Base-by-base conservation (phyloP, 2,797 vertebrate species). In the Pseudotriccus pelzelni region DNA sequence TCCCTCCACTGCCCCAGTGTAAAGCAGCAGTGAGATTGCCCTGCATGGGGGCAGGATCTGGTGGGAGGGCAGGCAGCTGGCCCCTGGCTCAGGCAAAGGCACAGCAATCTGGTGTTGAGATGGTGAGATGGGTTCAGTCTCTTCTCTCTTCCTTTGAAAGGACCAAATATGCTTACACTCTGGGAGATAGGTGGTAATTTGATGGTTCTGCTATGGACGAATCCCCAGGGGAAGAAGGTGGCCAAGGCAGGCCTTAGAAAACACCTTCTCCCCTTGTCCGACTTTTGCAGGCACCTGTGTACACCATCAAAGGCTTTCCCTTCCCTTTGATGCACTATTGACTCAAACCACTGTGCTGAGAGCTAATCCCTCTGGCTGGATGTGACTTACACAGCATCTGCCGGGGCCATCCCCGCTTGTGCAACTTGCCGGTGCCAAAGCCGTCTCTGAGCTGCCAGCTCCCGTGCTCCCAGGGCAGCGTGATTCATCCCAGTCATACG, bases 401-500 rank as follows among this genome's bases (percentile, higher is more conserved):
- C 49, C 0, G 0, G 50, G 55, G 49, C 80, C n/a, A 27, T 52
- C 52, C 56, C 49, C 1, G 2, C 43, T 83, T 85, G 34, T 84
- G 63, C 47, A 68, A 32, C 36, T 32, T 0, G 0, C 75, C 0
- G 1, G 25, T 68, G 43, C 41, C 2, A 3, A 55, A 70, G 41
- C 55, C 30, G 58, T 64, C 4, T 0, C 47, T 74, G 43, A 64
- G n/a, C 79, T 88, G 63, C 52, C 69, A 68, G 52, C 30, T 82
- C 39, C n/a, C 28, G 6, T 12, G 7, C 73, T 52, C 78, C 27
- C 37, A 19, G 80, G 67, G 72, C 4, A 1, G 12, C 0, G 0
- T 87, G 87, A 89, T 78, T 90, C 68, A 79, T 80, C 53, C 34
- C 1, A 7, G 89, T 92, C 7, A 2, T 59, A 50, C 16, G 56